Evolutionary conservation across 1,140 invertebrate genomes (phyloP), one percentile per base, ranked within the genome.

Genomic region (Drosophila lini): DNA sequence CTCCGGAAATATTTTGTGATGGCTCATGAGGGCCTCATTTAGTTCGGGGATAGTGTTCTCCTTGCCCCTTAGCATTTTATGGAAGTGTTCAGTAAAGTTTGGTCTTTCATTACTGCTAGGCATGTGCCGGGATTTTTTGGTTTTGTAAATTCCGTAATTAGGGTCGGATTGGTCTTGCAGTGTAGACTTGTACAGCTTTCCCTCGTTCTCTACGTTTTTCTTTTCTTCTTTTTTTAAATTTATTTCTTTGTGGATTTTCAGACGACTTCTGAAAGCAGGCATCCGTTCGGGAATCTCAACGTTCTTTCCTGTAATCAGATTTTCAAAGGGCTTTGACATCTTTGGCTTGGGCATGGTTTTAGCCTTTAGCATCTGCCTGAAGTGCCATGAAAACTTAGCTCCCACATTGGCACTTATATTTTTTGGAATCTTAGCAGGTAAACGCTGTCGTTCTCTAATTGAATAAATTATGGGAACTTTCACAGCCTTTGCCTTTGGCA

Each of bases 321-420:
- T 8, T 13, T 63, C n/a, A 22, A 63, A 60, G 5, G 16, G 5
- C 19, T 5, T 41, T n/a, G 53, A 22, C 19, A 55, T 38, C 19
- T 11, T 25, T 8, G 53, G 13, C 36, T n/a, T 15, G 28, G 7
- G 5, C 3, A 1, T n/a, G 5, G 2, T 0, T 4, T 15, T 22
- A 13, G 6, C n/a, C 6, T 16, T 42, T 0, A 60, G 0, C 15
- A 7, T 16, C 3, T 32, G 8, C 3, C 16, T 63, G 5, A 15
- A 41, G 7, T 3, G 16, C 60, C 53, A 59, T 13, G 60, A 32
- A 60, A 63, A 60, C 6, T 63, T 63, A 7, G 36, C 25, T 41
- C 60, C 52, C 16, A 62, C 36, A 7, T 22, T 22, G 3, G 25
- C n/a, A n/a, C 48, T 22, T 31, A 15, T 41, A 4, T 6, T 8